Evolutionary conservation across 2,797 vertebrate genomes (phyloP), one percentile per base, ranked within the genome.

Genomic region (Zenarchopterus dispar): DNA sequence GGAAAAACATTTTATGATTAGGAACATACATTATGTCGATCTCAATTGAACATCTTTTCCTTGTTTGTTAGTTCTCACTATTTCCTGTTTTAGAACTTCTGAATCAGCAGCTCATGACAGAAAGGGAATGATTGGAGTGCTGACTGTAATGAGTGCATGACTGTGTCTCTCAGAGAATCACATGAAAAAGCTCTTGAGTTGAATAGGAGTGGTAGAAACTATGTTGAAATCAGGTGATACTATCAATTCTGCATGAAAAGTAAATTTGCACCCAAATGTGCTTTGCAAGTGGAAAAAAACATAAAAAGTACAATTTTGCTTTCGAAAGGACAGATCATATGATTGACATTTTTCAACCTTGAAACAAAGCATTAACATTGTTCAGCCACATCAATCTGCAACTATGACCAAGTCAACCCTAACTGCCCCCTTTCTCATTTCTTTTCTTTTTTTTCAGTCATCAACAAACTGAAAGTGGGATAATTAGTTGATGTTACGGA

Each of bases 71-170:
- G 36, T 48, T 8, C 21, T 33, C 33, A 44, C 21, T 9, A 10
- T 19, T 26, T 64, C 45, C 28, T 51, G 41, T 65, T 42, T 73
- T 47, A 74, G 56, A 67, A 59, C 74, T 5, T 78, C 43, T 84
- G 77, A 84, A 73, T 81, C 69, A 81, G 70, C 43, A 62, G 24
- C 71, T 56, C 67, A 73, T 83, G 76, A 81, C 67, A 61, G 31
- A 56, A 17, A 59, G 22, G 43, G 21, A 69, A 49, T 48, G 61
- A 42, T 33, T 16, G 28, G n/a, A 65, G 51, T 42, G 67, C 28
- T 28, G 26, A 68, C 10, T 48, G 50, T 28, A 51, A 42, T 7
- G 15, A 54, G 21, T 17, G 56, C 21, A 41, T 80, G 79, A 67
- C 58, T 51, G 45, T 50, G 57, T 36, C 44, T 73, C 53, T 56